Base-by-base conservation (phyloP, 2,888 invertebrate genomes). In the Tachina fera region DNA sequence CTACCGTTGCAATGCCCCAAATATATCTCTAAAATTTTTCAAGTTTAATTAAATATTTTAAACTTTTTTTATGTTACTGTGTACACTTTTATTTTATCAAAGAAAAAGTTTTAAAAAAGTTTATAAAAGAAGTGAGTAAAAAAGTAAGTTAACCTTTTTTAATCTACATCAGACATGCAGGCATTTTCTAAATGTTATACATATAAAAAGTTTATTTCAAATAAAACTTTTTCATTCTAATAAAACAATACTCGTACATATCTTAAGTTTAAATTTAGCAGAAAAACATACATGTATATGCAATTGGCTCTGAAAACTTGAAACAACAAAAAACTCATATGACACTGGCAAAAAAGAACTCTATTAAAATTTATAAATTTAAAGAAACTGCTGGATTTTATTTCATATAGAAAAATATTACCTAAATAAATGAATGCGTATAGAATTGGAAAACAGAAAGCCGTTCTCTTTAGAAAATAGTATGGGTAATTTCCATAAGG, bases 241-340 rank as follows among this genome's bases (percentile, higher is more conserved):
- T 51, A 65, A 75, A 41, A 53, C 47, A 39, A 39, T 47, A n/a
- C n/a, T n/a, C n/a, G 14, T 9, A 60, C n/a, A n/a, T 39, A 39
- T 41, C 49, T 60, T 49, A 49, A 39, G 31, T 16, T 60, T 31
- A 72, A 72, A 61, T 72, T 72, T 58, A 49, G 60, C 60, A 60
- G 19, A 72, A 72, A 72, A 22, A 60, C 47, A 45, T 31, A 71
- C 14, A 14, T 13, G 9, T 31, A 71, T 19, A 14, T 13, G 9
- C 11, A 51, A 39, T 13, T 49, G 9, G 5, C 16, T 13, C 39
- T 16, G 16, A 53, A 68, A 68, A 51, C 49, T 41, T 60, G 31
- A 11, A 16, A 39, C 31, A 61, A 31, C 39, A 72, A 47, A 6
- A 72, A 47, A 6, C 31, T 31, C 6, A 6, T 31, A 31, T 31